Evolutionary conservation across 2,113 vertebrate species (phyloP).

Genomic region (Alces alces): DNA sequence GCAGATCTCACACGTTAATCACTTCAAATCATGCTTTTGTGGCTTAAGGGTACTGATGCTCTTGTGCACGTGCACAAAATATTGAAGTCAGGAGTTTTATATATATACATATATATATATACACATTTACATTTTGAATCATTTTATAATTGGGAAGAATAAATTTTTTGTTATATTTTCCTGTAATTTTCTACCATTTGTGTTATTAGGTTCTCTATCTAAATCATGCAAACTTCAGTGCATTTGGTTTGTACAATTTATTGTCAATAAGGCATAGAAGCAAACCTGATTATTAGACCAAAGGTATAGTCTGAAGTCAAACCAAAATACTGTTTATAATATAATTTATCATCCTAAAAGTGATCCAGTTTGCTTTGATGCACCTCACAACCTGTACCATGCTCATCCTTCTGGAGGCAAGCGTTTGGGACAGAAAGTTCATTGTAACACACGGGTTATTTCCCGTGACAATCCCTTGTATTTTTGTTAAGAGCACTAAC

Average conservation of each 20-base stretch:
- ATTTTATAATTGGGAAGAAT: background rate
- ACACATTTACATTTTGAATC: background rate
- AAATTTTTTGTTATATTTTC: background rate
- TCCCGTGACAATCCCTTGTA: slow-evolving; percentile 69
- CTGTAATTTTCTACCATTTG: background rate
- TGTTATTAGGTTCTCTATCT: background rate
- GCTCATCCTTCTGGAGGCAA: background rate
- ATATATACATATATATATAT: background rate
- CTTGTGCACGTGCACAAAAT: background rate
- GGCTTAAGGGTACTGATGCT: background rate
- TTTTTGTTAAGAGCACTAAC: background rate
- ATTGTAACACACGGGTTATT: slow-evolving; percentile 70
- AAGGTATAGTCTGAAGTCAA: background rate
- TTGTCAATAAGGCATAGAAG: background rate
- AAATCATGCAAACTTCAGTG: background rate
- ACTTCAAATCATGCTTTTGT: background rate
- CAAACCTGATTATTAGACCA: background rate
- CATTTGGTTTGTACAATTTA: background rate
- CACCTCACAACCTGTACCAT: background rate
- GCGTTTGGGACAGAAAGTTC: background rate
- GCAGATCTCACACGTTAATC: slow-evolving; percentile 1
- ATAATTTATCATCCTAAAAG: background rate
- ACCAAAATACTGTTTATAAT: background rate
- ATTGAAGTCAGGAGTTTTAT: background rate
- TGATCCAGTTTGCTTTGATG: background rate